Base-by-base conservation (phyloP, 2,113 vertebrate species). In the Gymnarchus niloticus region DNA sequence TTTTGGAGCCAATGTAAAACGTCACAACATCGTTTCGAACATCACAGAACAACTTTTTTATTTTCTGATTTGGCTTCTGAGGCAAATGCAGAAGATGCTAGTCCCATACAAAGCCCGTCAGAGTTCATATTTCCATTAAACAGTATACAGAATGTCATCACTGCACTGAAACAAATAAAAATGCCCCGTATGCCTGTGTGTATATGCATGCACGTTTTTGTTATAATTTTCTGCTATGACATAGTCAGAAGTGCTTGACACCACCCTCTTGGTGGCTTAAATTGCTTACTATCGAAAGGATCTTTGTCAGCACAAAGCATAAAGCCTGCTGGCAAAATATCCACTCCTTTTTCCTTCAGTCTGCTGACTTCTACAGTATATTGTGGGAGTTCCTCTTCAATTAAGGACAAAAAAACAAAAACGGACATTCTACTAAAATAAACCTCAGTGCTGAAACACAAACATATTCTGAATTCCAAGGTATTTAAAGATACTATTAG, bases 301-400 rank as follows among this genome's bases (percentile, higher is more conserved):
- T 57, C 85, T 85, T 83, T 77, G 87, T 90, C 90, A 90, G 90
- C 90, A 89, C 25, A 87, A 83, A 59, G 57, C 23, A 46, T 83
- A 54, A 48, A 81, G 85, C 86, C 65, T 85, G 83, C 87, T 86
- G 87, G 86, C 88, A 87, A 77, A 85, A 86, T 23, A 41, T 59
- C 41, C 25, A 85, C 87, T 78, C 56, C 21, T 87, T 89, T 88
- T n/a, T 83, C 37, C 87, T 51, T 49, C 41, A 54, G 81, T 54
- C 14, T 41, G 84, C 78, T 54, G 86, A 83, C 83, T 44, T 33
- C 48, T 73, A 65, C 80, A 28, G 23, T 54, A 54, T 85, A 84
- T 52, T 69, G 65, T 21, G 25, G 52, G 33, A 82, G 49, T 49
- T n/a, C 25, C 59, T 41, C 21, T 57, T 14, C 56, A 65, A 25